Conservation (phyloP, 2,888 invertebrate species). For the Acrocyrtus sp. region DNA sequence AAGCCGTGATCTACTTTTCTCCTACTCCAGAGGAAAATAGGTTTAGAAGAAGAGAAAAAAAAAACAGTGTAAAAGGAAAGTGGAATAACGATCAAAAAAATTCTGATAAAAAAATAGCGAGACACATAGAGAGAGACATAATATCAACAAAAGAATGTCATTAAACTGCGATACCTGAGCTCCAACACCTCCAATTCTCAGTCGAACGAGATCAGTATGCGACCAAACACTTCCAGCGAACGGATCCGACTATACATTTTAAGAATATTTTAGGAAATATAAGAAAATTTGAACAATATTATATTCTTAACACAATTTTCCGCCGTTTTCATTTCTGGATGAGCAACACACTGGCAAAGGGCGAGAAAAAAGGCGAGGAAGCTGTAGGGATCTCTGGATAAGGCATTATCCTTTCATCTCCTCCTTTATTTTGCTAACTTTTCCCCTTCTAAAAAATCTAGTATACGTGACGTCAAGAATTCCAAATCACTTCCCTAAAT, state of each 20-base stretch:
- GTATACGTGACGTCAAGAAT: constrained; percentile 45
- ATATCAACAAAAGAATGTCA: constrained; percentile 52
- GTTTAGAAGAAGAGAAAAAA: constrained; percentile 1
- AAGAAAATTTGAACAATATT: constrained; percentile 6
- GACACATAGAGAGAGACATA: constrained; percentile 8
- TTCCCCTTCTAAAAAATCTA: not conserved
- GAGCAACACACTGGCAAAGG: not conserved
- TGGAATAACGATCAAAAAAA: constrained; percentile 13
- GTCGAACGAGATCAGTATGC: constrained; percentile 67
- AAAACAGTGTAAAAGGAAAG: not conserved
- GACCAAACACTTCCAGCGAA: constrained; percentile 63
- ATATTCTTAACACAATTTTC: not conserved
- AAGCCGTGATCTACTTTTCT: not conserved
- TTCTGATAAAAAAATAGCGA: constrained; percentile 18
- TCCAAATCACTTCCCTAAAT: constrained; percentile 49
- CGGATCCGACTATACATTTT: constrained; percentile 58
- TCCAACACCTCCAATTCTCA: constrained; percentile 66
- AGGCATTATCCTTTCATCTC: constrained; percentile 1
- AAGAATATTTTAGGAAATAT: too few species aligned
- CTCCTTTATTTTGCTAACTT: not conserved
- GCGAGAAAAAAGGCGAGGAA: too few species aligned
- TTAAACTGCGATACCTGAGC: constrained; percentile 64
- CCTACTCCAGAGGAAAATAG: not conserved
- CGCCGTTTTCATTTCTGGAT: not conserved
- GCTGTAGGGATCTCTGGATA: not conserved